Base-by-base conservation (phyloP, 2,113 vertebrate species). In the Cyphomyrus plagiostoma region DNA sequence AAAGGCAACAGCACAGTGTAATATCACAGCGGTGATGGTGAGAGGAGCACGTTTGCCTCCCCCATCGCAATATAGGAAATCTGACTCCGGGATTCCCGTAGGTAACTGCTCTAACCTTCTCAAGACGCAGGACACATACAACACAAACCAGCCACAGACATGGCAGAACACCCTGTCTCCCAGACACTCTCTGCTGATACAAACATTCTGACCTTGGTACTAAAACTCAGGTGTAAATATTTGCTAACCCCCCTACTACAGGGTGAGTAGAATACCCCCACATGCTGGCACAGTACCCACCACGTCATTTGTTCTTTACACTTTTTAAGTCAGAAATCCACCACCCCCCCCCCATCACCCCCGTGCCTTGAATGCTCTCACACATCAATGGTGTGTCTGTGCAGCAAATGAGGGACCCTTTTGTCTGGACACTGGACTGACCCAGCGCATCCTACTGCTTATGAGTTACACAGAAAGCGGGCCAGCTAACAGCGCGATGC, bases 371-470 rank as follows among this genome's bases (percentile, higher is more conserved):
- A 49, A 86, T 7, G 46, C 48, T 30, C 46, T 15, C 23, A 89
- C 84, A 84, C 26, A 0, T 92, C 89, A 92, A 89, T 93, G 85
- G 89, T 23, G 45, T 26, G 80, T 88, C 89, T 52, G 90, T 92
- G 66, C 17, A 4, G 86, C 74, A 26, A 58, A 82, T 88, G 87
- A 49, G 50, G 35, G 70, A 80, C 49, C 46, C 58, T 86, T 35
- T 89, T 83, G 89, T 91, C 45, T 87, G 58, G 49, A 52, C 88
- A 80, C 46, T 62, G 77, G 88, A 19, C 88, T 74, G 82, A 45
- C 74, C 74, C 39, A 77, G 83, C 50, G 46, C 48, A n/a, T 26
- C 50, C 53, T 23, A 89, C 50, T 58, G 30, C 88, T 70, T 70
- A 30, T 30, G 62, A 30, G 62, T 70, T 53, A 42, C 49, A 82